Percentiles rank a stretch among this genome's conserved stretches.
These are phyloP conservation scores for Stenchaetothrips biformis DNA, from an alignment of 2,888 invertebrate genomes.

Conservation along the genomic window DNA sequence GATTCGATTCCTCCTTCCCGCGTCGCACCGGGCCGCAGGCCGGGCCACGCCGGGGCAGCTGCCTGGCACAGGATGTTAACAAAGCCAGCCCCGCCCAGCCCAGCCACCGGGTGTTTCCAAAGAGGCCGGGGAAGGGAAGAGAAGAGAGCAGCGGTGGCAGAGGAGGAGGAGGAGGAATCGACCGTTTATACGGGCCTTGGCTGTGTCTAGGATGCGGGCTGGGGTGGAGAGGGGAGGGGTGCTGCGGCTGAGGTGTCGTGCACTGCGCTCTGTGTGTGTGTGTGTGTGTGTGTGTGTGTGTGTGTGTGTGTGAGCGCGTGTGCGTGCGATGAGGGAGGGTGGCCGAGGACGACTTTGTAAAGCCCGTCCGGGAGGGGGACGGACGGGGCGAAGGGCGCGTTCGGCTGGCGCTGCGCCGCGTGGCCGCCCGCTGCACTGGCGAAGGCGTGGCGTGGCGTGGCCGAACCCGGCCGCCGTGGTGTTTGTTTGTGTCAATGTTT, in stretches of 20 bases:
- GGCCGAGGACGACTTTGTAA: not conserved
- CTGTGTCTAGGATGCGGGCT: constrained; percentile 18
- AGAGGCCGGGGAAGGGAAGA: not conserved
- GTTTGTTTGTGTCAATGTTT: no score
- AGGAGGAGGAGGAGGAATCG: constrained; percentile 22
- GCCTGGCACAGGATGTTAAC: constrained; percentile 22
- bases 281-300: not conserved
- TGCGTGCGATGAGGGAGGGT: not conserved
- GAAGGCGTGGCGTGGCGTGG: no score
- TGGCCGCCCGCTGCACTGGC: no score
- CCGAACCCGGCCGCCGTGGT: no score
- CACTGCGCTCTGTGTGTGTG: not conserved
- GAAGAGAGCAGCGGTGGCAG: constrained; percentile 14
- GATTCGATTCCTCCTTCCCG: no score
- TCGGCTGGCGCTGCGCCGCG: no score
- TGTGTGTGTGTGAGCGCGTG: not conserved
- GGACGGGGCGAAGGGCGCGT: not conserved
- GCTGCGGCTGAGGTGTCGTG: constrained; percentile 9
- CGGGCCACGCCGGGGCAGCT: not conserved
- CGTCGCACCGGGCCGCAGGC: no score
- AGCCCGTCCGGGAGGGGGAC: not conserved
- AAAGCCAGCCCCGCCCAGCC: not conserved
- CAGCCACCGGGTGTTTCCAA: constrained; percentile 19
- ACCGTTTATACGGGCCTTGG: constrained; percentile 24
- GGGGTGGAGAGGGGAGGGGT: not conserved